Evolutionary conservation across 2,888 invertebrate species (phyloP).

Genomic region (Gortyna flavago): DNA sequence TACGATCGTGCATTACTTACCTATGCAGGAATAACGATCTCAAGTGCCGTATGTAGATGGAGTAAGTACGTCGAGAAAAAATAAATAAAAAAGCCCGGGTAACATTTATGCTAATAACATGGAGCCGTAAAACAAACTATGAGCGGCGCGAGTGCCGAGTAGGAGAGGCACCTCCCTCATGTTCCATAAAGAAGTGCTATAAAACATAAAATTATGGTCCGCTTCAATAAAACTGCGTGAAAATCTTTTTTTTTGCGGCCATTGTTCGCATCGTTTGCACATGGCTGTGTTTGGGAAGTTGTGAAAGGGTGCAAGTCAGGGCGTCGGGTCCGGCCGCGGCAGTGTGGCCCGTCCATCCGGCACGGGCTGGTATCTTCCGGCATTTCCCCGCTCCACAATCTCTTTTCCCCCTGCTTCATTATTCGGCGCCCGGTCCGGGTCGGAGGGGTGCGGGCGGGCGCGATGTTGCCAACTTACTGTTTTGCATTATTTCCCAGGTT

Average conservation of each 20-base stretch:
- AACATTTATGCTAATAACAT: slow-evolving; percentile 63
- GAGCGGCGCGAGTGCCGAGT: slow-evolving; percentile 29
- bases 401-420: slow-evolving; percentile 81
- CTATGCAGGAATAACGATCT: slow-evolving; percentile 50
- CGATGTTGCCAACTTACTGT: slow-evolving; percentile 74
- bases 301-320: slow-evolving; percentile 69
- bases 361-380: slow-evolving; percentile 81
- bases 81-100: slow-evolving; percentile 38
- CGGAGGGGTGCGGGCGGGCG: slow-evolving; percentile 83
- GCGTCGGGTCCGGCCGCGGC: slow-evolving; percentile 73
- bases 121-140: slow-evolving; percentile 62
- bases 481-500: slow-evolving; percentile 19
- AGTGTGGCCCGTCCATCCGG: slow-evolving; percentile 77
- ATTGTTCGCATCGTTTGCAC: slow-evolving; percentile 67
- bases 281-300: slow-evolving; percentile 70
- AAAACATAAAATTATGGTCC: slow-evolving; percentile 60
- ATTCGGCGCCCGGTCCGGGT: slow-evolving; percentile 82
- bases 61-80: slow-evolving; percentile 24
- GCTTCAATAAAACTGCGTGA: slow-evolving; percentile 59
- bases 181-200: slow-evolving; percentile 61
- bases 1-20: slow-evolving; percentile 54
- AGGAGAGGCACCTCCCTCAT: slow-evolving; percentile 35
- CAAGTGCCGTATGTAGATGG: slow-evolving; percentile 12
- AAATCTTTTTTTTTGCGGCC: slow-evolving; percentile 51
- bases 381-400: slow-evolving; percentile 75